Conservation (phyloP, 2,113 vertebrate genomes). For the Meriones unguiculatus region DNA sequence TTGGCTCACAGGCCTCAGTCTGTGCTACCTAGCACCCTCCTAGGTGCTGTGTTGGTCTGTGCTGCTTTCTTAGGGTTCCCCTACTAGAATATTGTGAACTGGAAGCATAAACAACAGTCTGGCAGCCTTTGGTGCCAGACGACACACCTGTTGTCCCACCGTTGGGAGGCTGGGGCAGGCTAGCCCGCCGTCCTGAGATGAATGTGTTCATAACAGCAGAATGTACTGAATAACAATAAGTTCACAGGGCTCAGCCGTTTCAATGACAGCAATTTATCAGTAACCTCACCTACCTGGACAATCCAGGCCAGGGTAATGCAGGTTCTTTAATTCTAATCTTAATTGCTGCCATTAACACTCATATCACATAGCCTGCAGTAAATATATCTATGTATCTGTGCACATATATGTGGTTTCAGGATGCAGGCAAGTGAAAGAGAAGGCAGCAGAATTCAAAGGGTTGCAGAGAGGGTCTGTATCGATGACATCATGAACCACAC, state of each 20-base stretch:
- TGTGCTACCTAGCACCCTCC: background rate
- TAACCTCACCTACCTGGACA: background rate
- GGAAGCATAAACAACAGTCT: background rate
- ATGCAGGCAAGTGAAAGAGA: background rate
- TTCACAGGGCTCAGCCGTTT: background rate
- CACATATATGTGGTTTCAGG: background rate
- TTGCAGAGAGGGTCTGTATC: background rate
- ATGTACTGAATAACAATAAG: background rate
- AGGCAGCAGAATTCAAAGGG: background rate
- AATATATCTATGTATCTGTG: background rate
- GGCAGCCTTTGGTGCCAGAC: no score
- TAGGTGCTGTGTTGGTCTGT: background rate
- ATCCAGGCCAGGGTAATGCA: no score
- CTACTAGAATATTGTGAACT: background rate
- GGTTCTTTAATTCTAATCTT: background rate
- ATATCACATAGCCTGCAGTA: background rate
- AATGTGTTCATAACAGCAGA: background rate
- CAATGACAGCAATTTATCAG: background rate
- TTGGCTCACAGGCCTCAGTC: background rate
- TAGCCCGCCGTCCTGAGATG: background rate
- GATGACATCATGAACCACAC: no score
- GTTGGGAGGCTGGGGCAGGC: background rate
- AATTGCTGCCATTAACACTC: background rate
- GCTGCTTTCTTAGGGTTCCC: background rate
- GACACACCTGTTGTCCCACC: background rate